A percentile compares a stretch with the other conserved stretches of the same genome.
Evolutionary conservation across 2,113 vertebrate genomes (phyloP).

Genomic region (Ictidomys tridecemlineatus): DNA sequence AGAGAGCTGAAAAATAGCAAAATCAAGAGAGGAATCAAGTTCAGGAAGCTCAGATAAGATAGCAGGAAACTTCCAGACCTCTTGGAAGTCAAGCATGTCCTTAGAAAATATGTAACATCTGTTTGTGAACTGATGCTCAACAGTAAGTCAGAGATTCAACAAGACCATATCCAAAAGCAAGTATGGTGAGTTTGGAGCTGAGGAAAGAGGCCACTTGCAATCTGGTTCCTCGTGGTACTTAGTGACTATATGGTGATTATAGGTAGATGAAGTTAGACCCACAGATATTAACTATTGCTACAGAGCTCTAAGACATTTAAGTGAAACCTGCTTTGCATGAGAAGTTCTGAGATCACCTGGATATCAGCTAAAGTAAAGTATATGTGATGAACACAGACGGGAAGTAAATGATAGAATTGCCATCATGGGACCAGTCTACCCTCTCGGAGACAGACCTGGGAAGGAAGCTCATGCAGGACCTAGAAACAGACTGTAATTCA

Average conservation of each 20-base stretch:
- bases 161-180: background rate
- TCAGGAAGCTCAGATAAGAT: background rate
- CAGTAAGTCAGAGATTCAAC: background rate
- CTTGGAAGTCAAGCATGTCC: constrained; percentile 27
- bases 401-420: background rate
- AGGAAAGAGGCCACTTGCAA: background rate
- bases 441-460: background rate
- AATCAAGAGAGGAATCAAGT: background rate
- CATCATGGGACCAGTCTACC: background rate
- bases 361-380: background rate
- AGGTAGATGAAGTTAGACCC: background rate
- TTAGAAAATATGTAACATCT: background rate
- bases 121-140: background rate
- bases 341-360: background rate
- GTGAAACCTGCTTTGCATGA: background rate
- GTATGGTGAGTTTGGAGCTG: background rate
- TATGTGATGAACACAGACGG: background rate
- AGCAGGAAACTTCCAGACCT: constrained; percentile 39
- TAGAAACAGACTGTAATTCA: background rate
- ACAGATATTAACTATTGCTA: background rate
- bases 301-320: background rate
- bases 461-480: background rate
- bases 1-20: constrained; percentile 6
- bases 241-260: background rate
- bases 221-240: background rate